Evolutionary conservation across 2,888 invertebrate species (phyloP), one percentile per base, ranked within the genome.

Genomic region (Trissoscelio sp.): DNA sequence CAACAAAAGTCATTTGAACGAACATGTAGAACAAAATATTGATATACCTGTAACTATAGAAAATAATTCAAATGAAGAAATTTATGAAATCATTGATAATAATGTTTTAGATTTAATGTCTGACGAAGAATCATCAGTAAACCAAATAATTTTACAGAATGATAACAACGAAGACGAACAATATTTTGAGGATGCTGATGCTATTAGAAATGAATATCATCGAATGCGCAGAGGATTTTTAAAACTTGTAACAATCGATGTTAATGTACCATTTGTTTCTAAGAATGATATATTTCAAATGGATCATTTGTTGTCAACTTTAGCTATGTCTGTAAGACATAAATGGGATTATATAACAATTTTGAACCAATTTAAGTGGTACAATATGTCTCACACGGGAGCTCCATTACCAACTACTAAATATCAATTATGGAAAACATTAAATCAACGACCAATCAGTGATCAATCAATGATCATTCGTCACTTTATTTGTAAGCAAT

Each of bases 281-380:
- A 60, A 12, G 4, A 24, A 60, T 3, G 9, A 60, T 24, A 6
- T 55, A 9, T 55, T 42, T 42, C 16, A 60, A 3, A 42, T 42
- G 5, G 60, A 60, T 42, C 42, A 60, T 24, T 9, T 60, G 11
- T 9, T 42, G 5, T 22, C 60, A 4, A 12, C 28, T 2, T 28
- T 66, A 16, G 53, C 66, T 53, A 7, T 66, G 3, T 20, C 66
- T 16, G 51, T 66, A 9, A 51, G 53, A n/a, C 39, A 66, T 28
- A 66, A 53, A 2, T 53, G 31, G 18, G 39, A 53, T 39, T 66
- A 66, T 51, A 6, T 14, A 5, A 37, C 64, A 4, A 14, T 37
- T 34, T 64, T 64, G 7, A 51, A 51, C 22, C 3, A 22, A 0
- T 66, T 66, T 11, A 28, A 22, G 24, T 53, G 66, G 51, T n/a